Evolutionary conservation across 2,113 vertebrate genomes (phyloP), one percentile per base, ranked within the genome.

Genomic region (Accipiter virgatus): DNA sequence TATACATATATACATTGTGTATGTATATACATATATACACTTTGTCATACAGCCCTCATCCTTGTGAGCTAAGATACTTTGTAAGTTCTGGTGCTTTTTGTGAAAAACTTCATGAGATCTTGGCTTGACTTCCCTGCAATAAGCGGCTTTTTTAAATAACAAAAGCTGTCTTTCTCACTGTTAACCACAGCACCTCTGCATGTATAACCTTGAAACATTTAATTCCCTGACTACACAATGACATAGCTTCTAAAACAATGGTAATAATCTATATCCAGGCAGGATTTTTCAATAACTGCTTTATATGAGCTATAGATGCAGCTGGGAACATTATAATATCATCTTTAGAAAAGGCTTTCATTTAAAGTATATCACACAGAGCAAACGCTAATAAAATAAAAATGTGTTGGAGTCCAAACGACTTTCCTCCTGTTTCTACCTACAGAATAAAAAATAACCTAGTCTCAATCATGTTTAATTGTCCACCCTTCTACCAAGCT

Each of bases 341-440:
- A 59, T 47, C 67, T 83, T 93, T 91, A 82, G 74, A 95, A 92
- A 81, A 23, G 13, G 13, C 50, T 95, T 95, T 84, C 26, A 68
- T 75, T 91, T 92, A 34, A 96, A 91, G 2, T 45, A 29, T 61
- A 75, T 85, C 40, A 92, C 50, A 94, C 31, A 68, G 32, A 36
- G 42, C 7, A 81, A 97, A 96, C 95, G 25, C 59, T 81, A 95
- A 88, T 73, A 52, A 94, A 91, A 87, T 73, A 81, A 77, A 74
- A 74, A 65, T 27, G 25, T 47, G 16, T 56, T 79, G 18, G 52
- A 67, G 25, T 86, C 21, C n/a, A 93, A 74, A 86, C 71, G 8
- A 40, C 53, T 85, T 87, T 31, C 42, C 36, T 52, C 14, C 15
- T 61, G 7, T 75, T 85, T 85, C 7, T 43, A 85, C 14, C 16